Evolutionary conservation across 2,113 vertebrate species (phyloP).

Genomic region (Plotosus lineatus): DNA sequence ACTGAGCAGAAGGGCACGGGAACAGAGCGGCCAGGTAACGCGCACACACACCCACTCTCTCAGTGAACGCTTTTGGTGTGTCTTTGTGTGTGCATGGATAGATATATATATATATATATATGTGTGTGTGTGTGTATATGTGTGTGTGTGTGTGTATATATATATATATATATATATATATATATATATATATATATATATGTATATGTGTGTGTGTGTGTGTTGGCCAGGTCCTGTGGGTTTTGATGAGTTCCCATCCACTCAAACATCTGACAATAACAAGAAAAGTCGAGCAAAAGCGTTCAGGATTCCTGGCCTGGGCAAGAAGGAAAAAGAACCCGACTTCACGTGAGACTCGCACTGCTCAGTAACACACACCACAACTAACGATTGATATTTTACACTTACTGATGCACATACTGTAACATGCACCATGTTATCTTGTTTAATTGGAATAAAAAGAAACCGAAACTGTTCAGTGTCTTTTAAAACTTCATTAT

Average conservation of each 20-base stretch:
- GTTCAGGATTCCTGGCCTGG: constrained; percentile 88
- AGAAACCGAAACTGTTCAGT: too few relatives aligned
- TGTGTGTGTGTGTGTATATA: constrained; percentile 28
- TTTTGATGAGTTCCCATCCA: constrained; percentile 81
- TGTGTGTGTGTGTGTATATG: constrained; percentile 22
- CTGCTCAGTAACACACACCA: too few relatives aligned
- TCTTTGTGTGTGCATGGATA: not conserved
- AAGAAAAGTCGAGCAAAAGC: constrained; percentile 85
- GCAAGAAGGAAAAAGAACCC: constrained; percentile 83
- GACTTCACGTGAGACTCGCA: constrained; percentile 74
- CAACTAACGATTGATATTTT: constrained; percentile 18
- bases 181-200: constrained; percentile 33
- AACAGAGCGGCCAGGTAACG: constrained; percentile 83
- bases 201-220: constrained; percentile 28
- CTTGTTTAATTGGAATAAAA: not conserved
- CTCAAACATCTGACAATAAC: constrained; percentile 71
- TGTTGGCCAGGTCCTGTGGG: constrained; percentile 74
- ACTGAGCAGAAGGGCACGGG: constrained; percentile 90
- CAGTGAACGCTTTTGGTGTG: not conserved
- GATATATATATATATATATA: constrained; percentile 18
- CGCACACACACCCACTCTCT: not conserved
- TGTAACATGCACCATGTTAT: too few relatives aligned
- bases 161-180: constrained; percentile 21
- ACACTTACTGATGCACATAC: not conserved
- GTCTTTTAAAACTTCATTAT: too few relatives aligned